These are phyloP conservation scores for Morelia viridis DNA, from an alignment of 2,797 vertebrate species.

Conservation along the genomic window DNA sequence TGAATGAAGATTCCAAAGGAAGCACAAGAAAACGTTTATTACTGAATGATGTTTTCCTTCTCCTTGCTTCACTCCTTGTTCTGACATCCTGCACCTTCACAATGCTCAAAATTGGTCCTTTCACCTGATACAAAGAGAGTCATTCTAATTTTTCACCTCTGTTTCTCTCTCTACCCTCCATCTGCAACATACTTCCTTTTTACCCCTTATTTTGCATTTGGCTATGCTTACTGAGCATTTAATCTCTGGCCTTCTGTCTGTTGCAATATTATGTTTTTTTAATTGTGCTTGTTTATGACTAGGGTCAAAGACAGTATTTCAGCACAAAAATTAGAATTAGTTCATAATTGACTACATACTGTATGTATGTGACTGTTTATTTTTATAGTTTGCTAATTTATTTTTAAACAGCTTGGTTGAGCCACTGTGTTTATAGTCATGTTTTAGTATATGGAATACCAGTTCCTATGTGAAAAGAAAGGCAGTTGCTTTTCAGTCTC, in stretches of 20 bases:
- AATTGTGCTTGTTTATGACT: constrained; percentile 81
- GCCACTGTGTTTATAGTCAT: constrained; percentile 77
- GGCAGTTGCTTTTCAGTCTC: constrained; percentile 75
- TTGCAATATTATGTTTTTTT: constrained; percentile 78
- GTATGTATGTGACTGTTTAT: constrained; percentile 80
- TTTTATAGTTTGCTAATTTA: constrained; percentile 84
- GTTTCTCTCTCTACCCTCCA: not conserved
- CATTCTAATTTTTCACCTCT: not conserved
- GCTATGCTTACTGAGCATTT: constrained; percentile 61
- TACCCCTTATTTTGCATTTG: constrained; percentile 66
- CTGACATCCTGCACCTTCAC: constrained; percentile 40
- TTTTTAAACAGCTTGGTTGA: constrained; percentile 80
- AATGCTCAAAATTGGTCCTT: constrained; percentile 27
- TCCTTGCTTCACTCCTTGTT: not conserved
- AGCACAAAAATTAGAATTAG: constrained; percentile 81
- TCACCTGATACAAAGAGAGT: constrained; percentile 45
- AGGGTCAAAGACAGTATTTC: constrained; percentile 80
- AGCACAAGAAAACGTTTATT: constrained; percentile 44
- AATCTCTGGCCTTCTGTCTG: constrained; percentile 78
- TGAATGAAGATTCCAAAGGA: constrained; percentile 18
- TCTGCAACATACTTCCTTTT: constrained; percentile 51
- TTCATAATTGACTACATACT: constrained; percentile 77
- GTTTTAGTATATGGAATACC: constrained; percentile 75
- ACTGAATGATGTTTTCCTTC: constrained; percentile 42
- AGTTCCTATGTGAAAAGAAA: constrained; percentile 75